phyloP scores from a whole-genome alignment of 2,888 invertebrate genomes.

The Mythimna impura region DNA sequence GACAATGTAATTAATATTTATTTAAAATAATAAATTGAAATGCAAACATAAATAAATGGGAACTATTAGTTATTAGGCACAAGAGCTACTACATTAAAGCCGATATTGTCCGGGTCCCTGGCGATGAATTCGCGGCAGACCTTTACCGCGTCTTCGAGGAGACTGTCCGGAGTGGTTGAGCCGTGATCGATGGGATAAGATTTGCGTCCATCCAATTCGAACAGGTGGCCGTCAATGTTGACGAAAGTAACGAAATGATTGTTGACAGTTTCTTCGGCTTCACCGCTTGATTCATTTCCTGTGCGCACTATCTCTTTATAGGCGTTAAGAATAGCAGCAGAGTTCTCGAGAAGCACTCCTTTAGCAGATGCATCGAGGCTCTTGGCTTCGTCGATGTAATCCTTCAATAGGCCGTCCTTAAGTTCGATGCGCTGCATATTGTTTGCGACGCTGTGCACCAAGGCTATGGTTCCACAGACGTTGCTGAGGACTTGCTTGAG shows the following conservation, averaged over 20 bases:
- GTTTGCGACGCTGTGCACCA: slow-evolving; percentile 98
- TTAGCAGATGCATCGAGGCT: slow-evolving; percentile 93
- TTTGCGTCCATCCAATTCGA: slow-evolving; percentile 93
- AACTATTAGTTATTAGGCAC: slow-evolving; percentile 85
- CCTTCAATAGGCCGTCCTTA: slow-evolving; percentile 92
- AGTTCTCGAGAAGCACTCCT: slow-evolving; percentile 93
- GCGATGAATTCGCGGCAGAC: slow-evolving; percentile 96
- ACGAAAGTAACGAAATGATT: slow-evolving; percentile 97
- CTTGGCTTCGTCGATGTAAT: slow-evolving; percentile 93
- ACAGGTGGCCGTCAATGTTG: slow-evolving; percentile 94
- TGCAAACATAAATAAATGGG: slow-evolving; percentile 47
- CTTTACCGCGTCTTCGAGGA: slow-evolving; percentile 95
- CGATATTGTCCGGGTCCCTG: slow-evolving; percentile 95
- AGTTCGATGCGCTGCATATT: slow-evolving; percentile 94
- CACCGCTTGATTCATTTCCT: slow-evolving; percentile 94
- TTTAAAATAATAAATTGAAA: slow-evolving; percentile 57
- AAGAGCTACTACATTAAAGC: slow-evolving; percentile 96
- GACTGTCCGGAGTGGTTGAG: slow-evolving; percentile 92
- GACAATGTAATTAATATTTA: slow-evolving; percentile 59
- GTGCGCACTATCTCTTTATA: slow-evolving; percentile 95
- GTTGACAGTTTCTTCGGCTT: slow-evolving; percentile 92
- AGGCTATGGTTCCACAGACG: slow-evolving; percentile 98
- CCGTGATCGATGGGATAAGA: slow-evolving; percentile 96
- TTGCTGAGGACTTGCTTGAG: slow-evolving; percentile 97
- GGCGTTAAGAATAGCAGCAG: slow-evolving; percentile 93